Percentiles rank a stretch among this genome's conserved stretches.
These are phyloP conservation scores for Phalacrocorax aristotelis DNA, from an alignment of 2,113 vertebrate species.

Conservation along the genomic window DNA sequence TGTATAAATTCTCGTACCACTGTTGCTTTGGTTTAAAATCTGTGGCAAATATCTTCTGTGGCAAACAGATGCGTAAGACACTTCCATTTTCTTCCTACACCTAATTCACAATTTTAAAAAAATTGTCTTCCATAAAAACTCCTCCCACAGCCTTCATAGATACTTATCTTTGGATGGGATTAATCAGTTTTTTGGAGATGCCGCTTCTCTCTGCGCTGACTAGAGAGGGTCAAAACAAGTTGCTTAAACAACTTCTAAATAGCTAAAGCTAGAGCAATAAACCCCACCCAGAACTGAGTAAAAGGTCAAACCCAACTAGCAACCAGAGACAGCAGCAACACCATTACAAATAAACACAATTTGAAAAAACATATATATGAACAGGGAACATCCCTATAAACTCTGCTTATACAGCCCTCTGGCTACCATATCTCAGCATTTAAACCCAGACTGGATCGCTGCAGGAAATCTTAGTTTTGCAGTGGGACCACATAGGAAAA, in stretches of 20 bases:
- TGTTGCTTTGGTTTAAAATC: neutral
- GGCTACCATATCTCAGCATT: neutral
- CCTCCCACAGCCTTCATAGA: neutral
- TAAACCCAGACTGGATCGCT: neutral
- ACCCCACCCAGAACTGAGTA: neutral
- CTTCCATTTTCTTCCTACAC: neutral
- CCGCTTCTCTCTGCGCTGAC: neutral
- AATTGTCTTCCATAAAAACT: neutral
- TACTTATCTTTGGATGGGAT: neutral
- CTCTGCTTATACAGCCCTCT: neutral
- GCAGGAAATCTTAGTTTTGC: neutral
- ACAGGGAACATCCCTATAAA: neutral
- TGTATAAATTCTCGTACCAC: neutral
- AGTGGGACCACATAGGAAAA: neutral
- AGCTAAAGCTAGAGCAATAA: neutral
- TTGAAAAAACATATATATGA: neutral
- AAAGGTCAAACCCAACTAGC: neutral
- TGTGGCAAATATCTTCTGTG: neutral
- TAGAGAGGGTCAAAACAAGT: neutral
- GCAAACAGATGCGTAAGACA: neutral
- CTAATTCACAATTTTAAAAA: neutral
- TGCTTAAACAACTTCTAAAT: neutral
- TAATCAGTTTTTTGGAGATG: neutral
- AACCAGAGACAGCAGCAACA: neutral
- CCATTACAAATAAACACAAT: neutral